Percentiles rank a stretch among this genome's conserved stretches.
Evolutionary conservation across 2,797 vertebrate genomes (phyloP).

Genomic region (Fistularia tabacaria): DNA sequence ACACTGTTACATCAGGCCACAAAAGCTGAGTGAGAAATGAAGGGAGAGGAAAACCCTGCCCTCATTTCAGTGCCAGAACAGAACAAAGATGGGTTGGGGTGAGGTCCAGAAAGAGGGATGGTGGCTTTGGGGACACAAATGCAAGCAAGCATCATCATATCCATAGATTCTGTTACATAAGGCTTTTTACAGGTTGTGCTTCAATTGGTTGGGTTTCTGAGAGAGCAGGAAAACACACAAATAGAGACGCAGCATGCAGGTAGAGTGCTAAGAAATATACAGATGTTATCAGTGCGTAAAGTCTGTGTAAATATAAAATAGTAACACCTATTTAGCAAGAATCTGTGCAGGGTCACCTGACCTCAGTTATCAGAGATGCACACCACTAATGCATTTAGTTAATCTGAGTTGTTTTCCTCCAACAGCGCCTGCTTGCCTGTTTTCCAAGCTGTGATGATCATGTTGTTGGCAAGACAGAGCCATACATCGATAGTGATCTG

Average conservation of each 20-base stretch:
- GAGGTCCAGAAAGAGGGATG: slow-evolving; percentile 3
- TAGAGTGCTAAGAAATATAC: neutral
- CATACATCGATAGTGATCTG: slow-evolving; percentile 50
- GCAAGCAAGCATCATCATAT: slow-evolving; percentile 39
- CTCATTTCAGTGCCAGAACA: slow-evolving; percentile 65
- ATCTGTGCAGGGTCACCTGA: slow-evolving; percentile 29
- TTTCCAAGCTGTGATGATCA: slow-evolving; percentile 30
- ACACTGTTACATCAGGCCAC: slow-evolving; percentile 67
- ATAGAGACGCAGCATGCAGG: slow-evolving; percentile 8
- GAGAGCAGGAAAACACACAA: slow-evolving; percentile 13
- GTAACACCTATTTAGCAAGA: slow-evolving; percentile 9
- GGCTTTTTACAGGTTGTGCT: slow-evolving; percentile 65
- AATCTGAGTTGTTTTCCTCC: slow-evolving; percentile 32
- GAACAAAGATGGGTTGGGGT: slow-evolving; percentile 57
- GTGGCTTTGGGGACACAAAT: slow-evolving; percentile 19
- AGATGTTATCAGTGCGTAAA: slow-evolving; percentile 1
- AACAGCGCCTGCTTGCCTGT: slow-evolving; percentile 38
- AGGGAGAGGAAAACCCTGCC: slow-evolving; percentile 64
- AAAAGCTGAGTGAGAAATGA: slow-evolving; percentile 38
- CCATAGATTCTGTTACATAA: slow-evolving; percentile 67
- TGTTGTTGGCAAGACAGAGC: slow-evolving; percentile 43
- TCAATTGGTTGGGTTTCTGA: slow-evolving; percentile 47
- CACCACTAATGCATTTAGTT: slow-evolving; percentile 24
- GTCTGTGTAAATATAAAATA: slow-evolving; percentile 4
- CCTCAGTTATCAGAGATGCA: slow-evolving; percentile 4